Percentiles rank a stretch among this genome's conserved stretches.
These are phyloP conservation scores for Distichodus sexfasciatus DNA, from an alignment of 2,797 vertebrate genomes.

Conservation along the genomic window DNA sequence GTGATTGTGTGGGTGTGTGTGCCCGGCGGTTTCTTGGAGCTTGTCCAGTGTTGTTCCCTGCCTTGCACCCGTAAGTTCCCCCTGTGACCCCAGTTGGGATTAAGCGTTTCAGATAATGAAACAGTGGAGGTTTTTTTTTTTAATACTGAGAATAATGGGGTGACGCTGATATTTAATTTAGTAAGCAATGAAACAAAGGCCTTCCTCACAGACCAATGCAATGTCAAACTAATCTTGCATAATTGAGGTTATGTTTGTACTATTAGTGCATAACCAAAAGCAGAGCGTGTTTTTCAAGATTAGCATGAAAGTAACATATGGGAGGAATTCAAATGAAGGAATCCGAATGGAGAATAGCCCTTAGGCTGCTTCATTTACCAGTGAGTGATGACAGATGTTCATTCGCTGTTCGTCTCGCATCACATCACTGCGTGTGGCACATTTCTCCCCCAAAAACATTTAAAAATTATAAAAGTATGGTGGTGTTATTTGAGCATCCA, in stretches of 20 bases:
- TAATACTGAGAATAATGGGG: too few relatives aligned
- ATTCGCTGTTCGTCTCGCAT: too few relatives aligned
- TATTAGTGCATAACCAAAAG: background rate
- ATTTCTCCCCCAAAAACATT: too few relatives aligned
- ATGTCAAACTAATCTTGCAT: background rate
- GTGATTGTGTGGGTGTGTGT: too few relatives aligned
- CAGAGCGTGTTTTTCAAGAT: background rate
- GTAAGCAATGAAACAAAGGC: background rate
- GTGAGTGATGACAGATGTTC: slow-evolving; percentile 3
- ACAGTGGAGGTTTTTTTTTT: too few relatives aligned
- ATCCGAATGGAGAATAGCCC: background rate
- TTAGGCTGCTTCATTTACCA: background rate
- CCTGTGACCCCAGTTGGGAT: too few relatives aligned
- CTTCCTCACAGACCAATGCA: background rate
- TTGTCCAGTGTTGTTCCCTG: too few relatives aligned
- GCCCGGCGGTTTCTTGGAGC: too few relatives aligned
- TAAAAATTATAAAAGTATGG: background rate
- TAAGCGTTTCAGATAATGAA: too few relatives aligned
- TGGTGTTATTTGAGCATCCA: background rate
- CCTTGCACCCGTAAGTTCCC: too few relatives aligned
- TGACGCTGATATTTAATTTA: too few relatives aligned
- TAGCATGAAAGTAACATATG: background rate
- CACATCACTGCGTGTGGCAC: background rate
- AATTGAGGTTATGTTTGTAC: background rate
- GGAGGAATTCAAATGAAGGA: background rate